A percentile compares a stretch with the other conserved stretches of the same genome.
These are phyloP conservation scores for Drosophila pegasa DNA, from an alignment of 2,888 invertebrate genomes.

Conservation along the genomic window DNA sequence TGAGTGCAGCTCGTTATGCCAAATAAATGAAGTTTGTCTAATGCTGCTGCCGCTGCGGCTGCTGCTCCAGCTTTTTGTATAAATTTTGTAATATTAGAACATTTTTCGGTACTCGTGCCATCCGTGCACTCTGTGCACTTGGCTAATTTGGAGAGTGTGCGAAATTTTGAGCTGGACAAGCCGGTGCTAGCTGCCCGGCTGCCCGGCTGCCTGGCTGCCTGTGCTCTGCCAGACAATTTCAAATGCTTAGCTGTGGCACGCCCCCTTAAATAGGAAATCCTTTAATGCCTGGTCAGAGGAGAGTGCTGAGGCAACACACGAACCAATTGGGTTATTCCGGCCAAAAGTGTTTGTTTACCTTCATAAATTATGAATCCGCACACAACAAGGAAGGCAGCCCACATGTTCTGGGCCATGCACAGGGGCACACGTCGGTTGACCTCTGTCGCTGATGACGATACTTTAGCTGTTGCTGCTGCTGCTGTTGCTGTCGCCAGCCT, in stretches of 20 bases:
- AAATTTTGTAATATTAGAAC: conserved; percentile 48
- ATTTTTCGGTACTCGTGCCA: conserved; percentile 20
- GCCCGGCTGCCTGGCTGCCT: background rate
- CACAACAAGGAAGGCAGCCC: conserved; percentile 27
- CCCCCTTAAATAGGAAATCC: conserved; percentile 45
- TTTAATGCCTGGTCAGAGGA: conserved; percentile 47
- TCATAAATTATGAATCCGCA: conserved; percentile 77
- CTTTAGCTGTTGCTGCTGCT: conserved; percentile 45
- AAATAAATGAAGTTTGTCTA: conserved; percentile 61
- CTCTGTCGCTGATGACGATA: conserved; percentile 38
- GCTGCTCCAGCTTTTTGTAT: conserved; percentile 46
- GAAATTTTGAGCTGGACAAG: conserved; percentile 39
- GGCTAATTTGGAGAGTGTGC: conserved; percentile 65
- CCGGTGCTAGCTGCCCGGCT: background rate
- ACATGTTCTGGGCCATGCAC: conserved; percentile 48
- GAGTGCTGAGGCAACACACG: conserved; percentile 20
- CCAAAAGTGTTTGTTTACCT: conserved; percentile 77
- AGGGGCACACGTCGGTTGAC: conserved; percentile 58
- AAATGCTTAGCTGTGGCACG: conserved; percentile 32
- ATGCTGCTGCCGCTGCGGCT: conserved; percentile 1
- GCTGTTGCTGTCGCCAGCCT: conserved; percentile 50
- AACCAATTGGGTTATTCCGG: conserved; percentile 29
- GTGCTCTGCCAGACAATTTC: conserved; percentile 27
- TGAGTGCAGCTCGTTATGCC: conserved; percentile 68
- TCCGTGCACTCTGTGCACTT: conserved; percentile 28